Conservation (phyloP, 2,797 vertebrate species). For the Sebastes trivittatus region DNA sequence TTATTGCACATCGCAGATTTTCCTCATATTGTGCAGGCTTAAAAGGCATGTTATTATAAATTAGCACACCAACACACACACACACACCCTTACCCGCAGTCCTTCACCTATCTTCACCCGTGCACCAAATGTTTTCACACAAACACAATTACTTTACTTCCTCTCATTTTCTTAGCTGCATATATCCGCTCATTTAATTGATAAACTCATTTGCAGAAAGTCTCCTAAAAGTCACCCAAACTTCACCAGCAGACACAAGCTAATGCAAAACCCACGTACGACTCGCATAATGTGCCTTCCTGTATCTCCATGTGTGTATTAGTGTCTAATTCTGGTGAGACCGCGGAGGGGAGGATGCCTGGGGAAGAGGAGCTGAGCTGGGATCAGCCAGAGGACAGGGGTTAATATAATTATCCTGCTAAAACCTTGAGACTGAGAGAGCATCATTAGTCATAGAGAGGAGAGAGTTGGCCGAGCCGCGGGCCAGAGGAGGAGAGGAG, state of each 20-base stretch:
- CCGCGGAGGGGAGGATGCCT: conserved; percentile 51
- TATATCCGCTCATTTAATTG: conserved; percentile 10
- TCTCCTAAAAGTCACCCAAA: conserved; percentile 36
- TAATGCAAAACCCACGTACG: conserved; percentile 23
- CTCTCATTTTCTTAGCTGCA: neutral
- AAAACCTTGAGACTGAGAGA: conserved; percentile 81
- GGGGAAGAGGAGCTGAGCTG: conserved; percentile 66
- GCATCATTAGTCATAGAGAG: conserved; percentile 79
- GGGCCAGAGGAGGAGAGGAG: conserved; percentile 40
- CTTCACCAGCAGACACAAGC: neutral
- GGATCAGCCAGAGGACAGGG: conserved; percentile 79
- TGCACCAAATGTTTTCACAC: conserved; percentile 4
- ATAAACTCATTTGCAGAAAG: conserved; percentile 6
- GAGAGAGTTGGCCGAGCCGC: conserved; percentile 62
- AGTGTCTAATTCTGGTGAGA: conserved; percentile 57
- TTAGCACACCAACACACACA: conserved; percentile 18
- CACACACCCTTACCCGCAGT: neutral
- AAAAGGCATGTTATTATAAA: conserved; percentile 21
- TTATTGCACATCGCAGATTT: too few species aligned
- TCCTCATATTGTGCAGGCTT: too few species aligned
- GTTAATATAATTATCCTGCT: conserved; percentile 84
- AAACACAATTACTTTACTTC: neutral
- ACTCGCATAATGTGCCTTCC: neutral
- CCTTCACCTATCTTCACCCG: conserved; percentile 3
- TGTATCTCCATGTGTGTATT: conserved; percentile 30